Evolutionary conservation across 2,888 invertebrate genomes (phyloP).

Genomic region (Sipha maydis): DNA sequence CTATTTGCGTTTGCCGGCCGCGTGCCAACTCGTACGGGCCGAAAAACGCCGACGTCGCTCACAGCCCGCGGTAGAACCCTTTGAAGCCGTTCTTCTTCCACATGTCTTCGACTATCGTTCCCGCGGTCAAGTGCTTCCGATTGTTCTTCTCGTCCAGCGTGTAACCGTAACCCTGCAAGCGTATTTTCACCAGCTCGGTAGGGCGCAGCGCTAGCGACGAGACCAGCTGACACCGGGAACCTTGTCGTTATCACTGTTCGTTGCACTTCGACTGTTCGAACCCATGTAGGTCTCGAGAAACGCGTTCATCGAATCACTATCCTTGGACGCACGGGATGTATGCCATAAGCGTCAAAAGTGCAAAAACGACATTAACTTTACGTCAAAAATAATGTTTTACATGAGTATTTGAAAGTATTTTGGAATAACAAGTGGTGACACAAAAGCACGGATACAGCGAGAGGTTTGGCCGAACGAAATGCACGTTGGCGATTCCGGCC

Average conservation of each 20-base stretch:
- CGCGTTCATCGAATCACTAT: neutral
- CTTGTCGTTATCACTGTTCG: no score
- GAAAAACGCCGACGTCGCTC: constrained; percentile 88
- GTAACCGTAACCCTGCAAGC: constrained; percentile 74
- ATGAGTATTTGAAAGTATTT: no score
- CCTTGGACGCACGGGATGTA: neutral
- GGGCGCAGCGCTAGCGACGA: constrained; percentile 96
- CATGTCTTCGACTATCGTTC: constrained; percentile 5
- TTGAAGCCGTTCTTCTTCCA: constrained; percentile 73
- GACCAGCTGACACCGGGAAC: constrained; percentile 74
- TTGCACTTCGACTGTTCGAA: no score
- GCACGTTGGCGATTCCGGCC: constrained; percentile 92
- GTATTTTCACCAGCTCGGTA: constrained; percentile 96
- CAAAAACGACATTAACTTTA: neutral
- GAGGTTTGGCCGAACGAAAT: constrained; percentile 72
- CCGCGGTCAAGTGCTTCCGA: constrained; percentile 76
- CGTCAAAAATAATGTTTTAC: no score
- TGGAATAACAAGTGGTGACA: neutral
- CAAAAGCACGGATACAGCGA: neutral
- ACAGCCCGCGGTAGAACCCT: constrained; percentile 72
- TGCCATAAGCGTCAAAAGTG: no score
- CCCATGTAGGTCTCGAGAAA: no score
- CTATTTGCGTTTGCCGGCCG: constrained; percentile 67
- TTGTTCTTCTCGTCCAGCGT: neutral
- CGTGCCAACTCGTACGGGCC: constrained; percentile 89